These are phyloP conservation scores for Desmodus rotundus DNA, from an alignment of 2,113 vertebrate genomes.

Conservation along the genomic window DNA sequence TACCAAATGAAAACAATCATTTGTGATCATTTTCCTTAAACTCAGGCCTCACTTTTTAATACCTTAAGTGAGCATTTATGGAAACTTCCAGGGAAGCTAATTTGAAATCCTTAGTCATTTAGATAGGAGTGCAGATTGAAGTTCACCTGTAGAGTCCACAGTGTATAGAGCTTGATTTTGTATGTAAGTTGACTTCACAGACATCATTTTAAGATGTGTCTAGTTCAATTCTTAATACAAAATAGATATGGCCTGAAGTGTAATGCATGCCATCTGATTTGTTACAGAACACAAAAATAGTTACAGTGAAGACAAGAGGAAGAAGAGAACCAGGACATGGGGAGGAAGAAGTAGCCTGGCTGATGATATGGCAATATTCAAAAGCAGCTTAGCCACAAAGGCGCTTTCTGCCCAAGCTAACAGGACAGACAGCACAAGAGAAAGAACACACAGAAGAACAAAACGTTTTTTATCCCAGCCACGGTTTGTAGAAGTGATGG, in stretches of 20 bases:
- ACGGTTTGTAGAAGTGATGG: conserved; percentile 98
- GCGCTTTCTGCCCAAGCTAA: conserved; percentile 73
- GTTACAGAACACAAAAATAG: conserved; percentile 86
- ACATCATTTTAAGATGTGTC: neutral
- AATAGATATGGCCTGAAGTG: neutral
- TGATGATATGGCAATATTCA: conserved; percentile 83
- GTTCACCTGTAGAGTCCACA: neutral
- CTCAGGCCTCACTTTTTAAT: conserved; percentile 7
- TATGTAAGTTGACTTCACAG: neutral
- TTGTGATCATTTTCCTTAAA: conserved; percentile 67
- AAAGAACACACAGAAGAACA: conserved; percentile 87
- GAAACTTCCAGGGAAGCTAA: conserved; percentile 41
- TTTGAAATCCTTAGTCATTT: neutral
- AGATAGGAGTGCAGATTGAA: neutral
- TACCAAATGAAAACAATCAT: conserved; percentile 69
- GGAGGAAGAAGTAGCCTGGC: conserved; percentile 74
- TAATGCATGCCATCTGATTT: neutral
- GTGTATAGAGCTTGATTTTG: neutral
- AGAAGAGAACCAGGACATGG: conserved; percentile 73
- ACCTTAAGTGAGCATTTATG: conserved; percentile 55
- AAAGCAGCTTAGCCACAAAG: conserved; percentile 75
- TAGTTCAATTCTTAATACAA: neutral
- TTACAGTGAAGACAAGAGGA: conserved; percentile 81
- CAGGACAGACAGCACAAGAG: conserved; percentile 78
- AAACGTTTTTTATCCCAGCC: conserved; percentile 98